These are phyloP conservation scores for Strigamia transsilvanica DNA, from an alignment of 2,888 invertebrate species.

Conservation along the genomic window DNA sequence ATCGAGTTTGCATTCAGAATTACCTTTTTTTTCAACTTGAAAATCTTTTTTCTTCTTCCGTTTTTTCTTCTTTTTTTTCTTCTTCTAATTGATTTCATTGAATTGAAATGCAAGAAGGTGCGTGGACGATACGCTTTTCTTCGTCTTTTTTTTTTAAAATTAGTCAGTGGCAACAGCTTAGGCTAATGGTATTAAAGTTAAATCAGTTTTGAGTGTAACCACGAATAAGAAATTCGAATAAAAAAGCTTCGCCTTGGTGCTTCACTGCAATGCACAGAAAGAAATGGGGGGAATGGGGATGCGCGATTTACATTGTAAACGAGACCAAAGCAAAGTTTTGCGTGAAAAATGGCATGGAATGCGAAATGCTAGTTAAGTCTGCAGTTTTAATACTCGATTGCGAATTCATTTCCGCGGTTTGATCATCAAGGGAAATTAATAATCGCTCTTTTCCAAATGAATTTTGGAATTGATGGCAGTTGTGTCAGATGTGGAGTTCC, in stretches of 20 bases:
- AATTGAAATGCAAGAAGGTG: conserved; percentile 13
- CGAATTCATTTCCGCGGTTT: conserved; percentile 26
- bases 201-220: neutral
- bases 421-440: conserved; percentile 30
- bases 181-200: neutral
- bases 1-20: conserved; percentile 21
- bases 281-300: neutral
- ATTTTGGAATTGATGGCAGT: conserved; percentile 50
- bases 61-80: neutral
- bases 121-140: neutral
- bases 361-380: conserved; percentile 21
- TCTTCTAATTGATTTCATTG: conserved; percentile 15
- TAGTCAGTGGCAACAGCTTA: neutral
- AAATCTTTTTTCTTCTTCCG: neutral
- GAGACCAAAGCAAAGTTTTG: neutral
- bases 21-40: neutral
- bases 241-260: neutral
- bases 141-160: neutral
- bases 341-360: conserved; percentile 8
- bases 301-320: neutral
- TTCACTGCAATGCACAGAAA: neutral
- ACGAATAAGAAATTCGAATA: conserved; percentile 15
- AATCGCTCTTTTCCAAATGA: conserved; percentile 41
- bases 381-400: conserved; percentile 30
- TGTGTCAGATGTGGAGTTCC: conserved; percentile 34